Evolutionary conservation across 2,113 vertebrate species (phyloP).

Genomic region (Carlito syrichta): DNA sequence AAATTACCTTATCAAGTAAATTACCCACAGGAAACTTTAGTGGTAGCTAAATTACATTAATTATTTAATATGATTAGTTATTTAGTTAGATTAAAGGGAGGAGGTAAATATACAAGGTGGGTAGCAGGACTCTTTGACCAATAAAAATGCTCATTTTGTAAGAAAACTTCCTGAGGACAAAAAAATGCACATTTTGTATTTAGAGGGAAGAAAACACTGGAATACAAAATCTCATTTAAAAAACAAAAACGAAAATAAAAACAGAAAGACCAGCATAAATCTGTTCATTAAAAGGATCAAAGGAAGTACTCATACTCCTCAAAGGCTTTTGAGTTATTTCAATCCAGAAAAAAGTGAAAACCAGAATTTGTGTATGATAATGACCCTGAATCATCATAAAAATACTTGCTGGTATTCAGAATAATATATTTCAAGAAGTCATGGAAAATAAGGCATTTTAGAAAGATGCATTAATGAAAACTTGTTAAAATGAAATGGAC

Average conservation of each 20-base stretch:
- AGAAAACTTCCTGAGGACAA: no score
- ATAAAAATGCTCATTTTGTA: background rate
- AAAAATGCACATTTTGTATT: background rate
- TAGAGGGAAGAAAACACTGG: background rate
- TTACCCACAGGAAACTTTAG: background rate
- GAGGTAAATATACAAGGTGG: background rate
- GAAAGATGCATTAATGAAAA: background rate
- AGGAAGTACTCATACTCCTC: background rate
- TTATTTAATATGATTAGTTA: background rate
- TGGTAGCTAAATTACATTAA: background rate
- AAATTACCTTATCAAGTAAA: no score
- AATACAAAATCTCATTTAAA: background rate
- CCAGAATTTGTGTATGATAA: background rate
- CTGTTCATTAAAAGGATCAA: background rate
- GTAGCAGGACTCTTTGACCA: background rate
- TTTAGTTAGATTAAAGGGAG: background rate
- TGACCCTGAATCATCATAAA: background rate
- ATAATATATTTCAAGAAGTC: slow-evolving; percentile 22
- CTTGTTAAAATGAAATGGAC: background rate
- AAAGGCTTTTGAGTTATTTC: background rate
- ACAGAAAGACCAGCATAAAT: background rate
- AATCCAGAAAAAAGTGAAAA: background rate
- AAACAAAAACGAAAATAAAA: background rate
- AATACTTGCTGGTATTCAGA: background rate
- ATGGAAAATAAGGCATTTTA: background rate